Evolutionary conservation across 2,797 vertebrate genomes (phyloP).

Genomic region (Threskiornis aethiopicus): DNA sequence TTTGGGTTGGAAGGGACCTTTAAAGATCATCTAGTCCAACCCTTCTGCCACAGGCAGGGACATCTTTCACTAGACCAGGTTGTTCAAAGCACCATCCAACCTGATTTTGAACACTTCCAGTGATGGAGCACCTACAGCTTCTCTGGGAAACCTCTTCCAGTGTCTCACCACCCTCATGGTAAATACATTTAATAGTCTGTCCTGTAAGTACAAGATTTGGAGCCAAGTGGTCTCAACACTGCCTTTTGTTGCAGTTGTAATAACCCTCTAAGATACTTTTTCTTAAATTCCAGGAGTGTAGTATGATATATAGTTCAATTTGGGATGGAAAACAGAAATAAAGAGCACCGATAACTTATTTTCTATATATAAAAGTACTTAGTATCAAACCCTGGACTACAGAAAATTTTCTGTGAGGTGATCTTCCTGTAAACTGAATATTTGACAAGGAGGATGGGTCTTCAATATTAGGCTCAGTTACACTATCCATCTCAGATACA

Average conservation of each 20-base stretch:
- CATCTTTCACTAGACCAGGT: neutral
- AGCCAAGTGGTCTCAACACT: neutral
- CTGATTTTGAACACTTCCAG: neutral
- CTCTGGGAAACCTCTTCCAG: neutral
- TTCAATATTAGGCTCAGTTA: neutral
- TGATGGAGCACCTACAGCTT: neutral
- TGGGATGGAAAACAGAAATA: neutral
- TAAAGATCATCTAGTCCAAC: neutral
- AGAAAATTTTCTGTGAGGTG: neutral
- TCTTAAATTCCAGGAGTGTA: neutral
- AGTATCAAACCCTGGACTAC: neutral
- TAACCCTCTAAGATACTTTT: neutral
- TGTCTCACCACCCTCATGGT: neutral
- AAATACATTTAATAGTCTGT: neutral
- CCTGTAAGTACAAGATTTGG: neutral
- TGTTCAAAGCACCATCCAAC: neutral
- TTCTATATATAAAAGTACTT: neutral
- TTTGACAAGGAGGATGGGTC: neutral
- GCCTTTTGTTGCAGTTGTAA: neutral
- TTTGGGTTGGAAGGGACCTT: neutral
- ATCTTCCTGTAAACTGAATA: neutral
- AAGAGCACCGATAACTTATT: neutral
- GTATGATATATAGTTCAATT: neutral
- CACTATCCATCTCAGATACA: neutral
- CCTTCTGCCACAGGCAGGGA: neutral